Evolutionary conservation across 1,140 invertebrate genomes (phyloP).

Genomic region (Apis cerana): DNA sequence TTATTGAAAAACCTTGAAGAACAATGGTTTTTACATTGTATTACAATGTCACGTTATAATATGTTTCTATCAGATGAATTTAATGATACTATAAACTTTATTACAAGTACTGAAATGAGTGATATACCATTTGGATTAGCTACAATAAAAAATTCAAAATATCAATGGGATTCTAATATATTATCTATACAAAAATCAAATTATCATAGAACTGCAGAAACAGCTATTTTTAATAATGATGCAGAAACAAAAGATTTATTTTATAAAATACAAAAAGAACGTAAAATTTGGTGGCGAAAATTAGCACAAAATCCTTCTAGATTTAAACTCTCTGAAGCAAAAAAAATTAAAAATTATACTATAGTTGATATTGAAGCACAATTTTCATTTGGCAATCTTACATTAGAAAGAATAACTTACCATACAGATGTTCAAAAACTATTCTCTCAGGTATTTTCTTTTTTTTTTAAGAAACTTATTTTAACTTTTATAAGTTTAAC

Average conservation of each 20-base stretch:
- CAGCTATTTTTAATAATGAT: constrained; percentile 65
- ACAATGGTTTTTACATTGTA: constrained; percentile 82
- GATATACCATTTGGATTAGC: constrained; percentile 82
- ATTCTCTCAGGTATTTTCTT: constrained; percentile 59
- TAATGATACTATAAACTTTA: constrained; percentile 70
- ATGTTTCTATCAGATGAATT: constrained; percentile 79
- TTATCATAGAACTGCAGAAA: constrained; percentile 71
- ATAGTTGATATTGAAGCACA: constrained; percentile 72
- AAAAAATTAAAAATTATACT: constrained; percentile 76
- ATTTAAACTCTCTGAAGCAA: constrained; percentile 70
- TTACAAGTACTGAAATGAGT: constrained; percentile 69
- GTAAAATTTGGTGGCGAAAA: constrained; percentile 91
- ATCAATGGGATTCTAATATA: constrained; percentile 68
- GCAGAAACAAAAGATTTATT: constrained; percentile 80
- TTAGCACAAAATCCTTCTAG: constrained; percentile 72
- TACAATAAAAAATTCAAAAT: constrained; percentile 73
- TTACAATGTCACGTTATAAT: constrained; percentile 81
- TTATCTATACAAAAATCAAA: constrained; percentile 47
- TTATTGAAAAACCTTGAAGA: constrained; percentile 82
- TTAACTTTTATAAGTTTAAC: background rate
- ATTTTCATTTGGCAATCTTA: constrained; percentile 75
- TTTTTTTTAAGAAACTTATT: background rate
- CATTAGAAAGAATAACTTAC: constrained; percentile 72
- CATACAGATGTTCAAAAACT: constrained; percentile 68
- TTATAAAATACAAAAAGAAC: constrained; percentile 87